Base-by-base conservation (phyloP, 2,888 invertebrate genomes). In the Standfussiana lucernea region DNA sequence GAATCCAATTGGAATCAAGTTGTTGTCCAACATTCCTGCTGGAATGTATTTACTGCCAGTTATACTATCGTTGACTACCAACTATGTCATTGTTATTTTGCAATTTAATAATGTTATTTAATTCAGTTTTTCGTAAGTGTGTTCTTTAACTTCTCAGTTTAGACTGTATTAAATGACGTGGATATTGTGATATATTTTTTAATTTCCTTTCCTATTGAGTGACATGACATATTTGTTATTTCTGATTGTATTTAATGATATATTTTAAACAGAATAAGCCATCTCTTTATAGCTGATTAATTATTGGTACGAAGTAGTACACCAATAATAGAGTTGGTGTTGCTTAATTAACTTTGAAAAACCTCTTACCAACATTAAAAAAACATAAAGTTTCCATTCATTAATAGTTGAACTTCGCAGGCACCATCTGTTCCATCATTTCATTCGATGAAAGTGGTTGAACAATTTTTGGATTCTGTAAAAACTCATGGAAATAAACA, bases 401-500 rank as follows among this genome's bases (percentile, higher is more conserved):
- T 32, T 37, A 47, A 56, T 32, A 47, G 21, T 2, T 0, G 0
- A n/a, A 47, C 13, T 11, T 18, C 40, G 10, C 7, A n/a, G 32
- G 0, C n/a, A 21, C 2, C 50, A 64, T 40, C 81, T 78, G 82
- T 64, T 24, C 28, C 7, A n/a, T n/a, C n/a, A n/a, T n/a, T n/a
- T n/a, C n/a, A n/a, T n/a, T n/a, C n/a, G 15, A n/a, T 56, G 1
- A n/a, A 64, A 64, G 18, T 64, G 45, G 8, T 40, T 78, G 2
- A 24, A 75, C 10, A 1, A 24, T 18, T 40, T 75, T 13, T 24
- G 64, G 32, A 47, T 28, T 15, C 5, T 78, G 28, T 64, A 78
- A 11, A 65, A 82, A 11, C 1, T 82, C 2, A 40, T 78, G 40
- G 62, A 47, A 13, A 82, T 82, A 64, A 56, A 75, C 37, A 81